These are phyloP conservation scores for Anarrhichthys ocellatus DNA, from an alignment of 2,113 vertebrate species.

Conservation along the genomic window DNA sequence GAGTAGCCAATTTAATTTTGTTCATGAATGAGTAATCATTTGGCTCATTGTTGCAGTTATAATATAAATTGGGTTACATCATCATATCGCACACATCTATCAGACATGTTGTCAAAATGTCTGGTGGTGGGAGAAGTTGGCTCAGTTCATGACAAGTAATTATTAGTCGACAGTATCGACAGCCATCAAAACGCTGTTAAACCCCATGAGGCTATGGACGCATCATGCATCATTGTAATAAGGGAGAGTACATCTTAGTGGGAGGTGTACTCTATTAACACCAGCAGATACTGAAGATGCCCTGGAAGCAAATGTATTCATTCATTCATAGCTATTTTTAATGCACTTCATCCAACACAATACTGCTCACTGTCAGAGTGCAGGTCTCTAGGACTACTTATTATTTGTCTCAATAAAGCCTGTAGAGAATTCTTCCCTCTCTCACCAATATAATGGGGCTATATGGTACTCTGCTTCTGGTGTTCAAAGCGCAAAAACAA, in stretches of 20 bases:
- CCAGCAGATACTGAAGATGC: neutral
- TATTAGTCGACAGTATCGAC: constrained; percentile 13
- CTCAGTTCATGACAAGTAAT: constrained; percentile 27
- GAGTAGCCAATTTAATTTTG: neutral
- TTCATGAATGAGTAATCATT: neutral
- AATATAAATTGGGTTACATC: no score
- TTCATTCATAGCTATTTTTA: constrained; percentile 7
- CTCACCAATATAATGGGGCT: no score
- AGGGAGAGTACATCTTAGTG: neutral
- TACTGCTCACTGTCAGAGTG: neutral
- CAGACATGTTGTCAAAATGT: constrained; percentile 2
- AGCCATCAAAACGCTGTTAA: constrained; percentile 37
- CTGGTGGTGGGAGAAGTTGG: neutral
- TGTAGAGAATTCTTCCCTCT: no score
- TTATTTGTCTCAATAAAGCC: neutral
- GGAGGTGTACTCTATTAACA: constrained; percentile 9
- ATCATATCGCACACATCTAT: no score
- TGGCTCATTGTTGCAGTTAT: neutral
- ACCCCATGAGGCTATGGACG: constrained; percentile 3
- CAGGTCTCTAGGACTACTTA: neutral
- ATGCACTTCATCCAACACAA: neutral
- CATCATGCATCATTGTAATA: constrained; percentile 14
- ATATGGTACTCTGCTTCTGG: no score
- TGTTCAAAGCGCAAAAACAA: no score
- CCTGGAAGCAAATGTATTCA: constrained; percentile 5